These are phyloP conservation scores for Melopsittacus undulatus DNA, from an alignment of 2,797 vertebrate genomes.

Conservation along the genomic window DNA sequence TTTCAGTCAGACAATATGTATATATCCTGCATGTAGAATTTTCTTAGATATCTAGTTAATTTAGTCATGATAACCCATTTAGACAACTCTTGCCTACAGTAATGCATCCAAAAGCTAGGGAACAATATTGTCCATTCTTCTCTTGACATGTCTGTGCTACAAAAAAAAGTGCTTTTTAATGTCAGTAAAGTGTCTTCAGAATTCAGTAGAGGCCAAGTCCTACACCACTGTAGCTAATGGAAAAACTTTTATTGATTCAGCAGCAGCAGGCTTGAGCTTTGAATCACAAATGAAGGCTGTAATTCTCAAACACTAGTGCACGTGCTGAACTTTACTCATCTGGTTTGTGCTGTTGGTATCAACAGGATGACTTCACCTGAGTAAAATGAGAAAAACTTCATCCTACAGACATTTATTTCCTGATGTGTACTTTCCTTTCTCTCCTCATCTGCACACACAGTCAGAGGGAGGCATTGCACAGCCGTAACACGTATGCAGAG, in stretches of 20 bases:
- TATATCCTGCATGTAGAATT: conserved; percentile 7
- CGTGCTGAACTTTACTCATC: conserved; percentile 33
- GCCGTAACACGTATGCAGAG: background rate
- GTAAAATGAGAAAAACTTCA: conserved; percentile 8
- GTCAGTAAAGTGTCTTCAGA: background rate
- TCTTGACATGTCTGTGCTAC: background rate
- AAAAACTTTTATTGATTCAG: conserved; percentile 47
- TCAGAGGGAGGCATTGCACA: background rate
- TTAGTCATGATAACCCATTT: background rate
- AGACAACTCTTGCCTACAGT: background rate
- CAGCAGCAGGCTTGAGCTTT: conserved; percentile 2
- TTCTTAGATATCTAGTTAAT: conserved; percentile 19
- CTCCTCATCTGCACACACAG: background rate
- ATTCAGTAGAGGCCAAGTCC: background rate
- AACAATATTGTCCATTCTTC: background rate
- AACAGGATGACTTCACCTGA: background rate
- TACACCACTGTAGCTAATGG: conserved; percentile 6
- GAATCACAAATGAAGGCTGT: conserved; percentile 39
- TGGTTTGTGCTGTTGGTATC: conserved; percentile 8
- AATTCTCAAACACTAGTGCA: background rate
- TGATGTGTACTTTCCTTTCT: background rate
- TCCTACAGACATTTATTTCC: background rate
- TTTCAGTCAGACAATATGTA: background rate
- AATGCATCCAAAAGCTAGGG: background rate
- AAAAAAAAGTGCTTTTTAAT: conserved; percentile 19